Evolutionary conservation across 2,797 vertebrate genomes (phyloP), one percentile per base, ranked within the genome.

Genomic region (Carapus acus): DNA sequence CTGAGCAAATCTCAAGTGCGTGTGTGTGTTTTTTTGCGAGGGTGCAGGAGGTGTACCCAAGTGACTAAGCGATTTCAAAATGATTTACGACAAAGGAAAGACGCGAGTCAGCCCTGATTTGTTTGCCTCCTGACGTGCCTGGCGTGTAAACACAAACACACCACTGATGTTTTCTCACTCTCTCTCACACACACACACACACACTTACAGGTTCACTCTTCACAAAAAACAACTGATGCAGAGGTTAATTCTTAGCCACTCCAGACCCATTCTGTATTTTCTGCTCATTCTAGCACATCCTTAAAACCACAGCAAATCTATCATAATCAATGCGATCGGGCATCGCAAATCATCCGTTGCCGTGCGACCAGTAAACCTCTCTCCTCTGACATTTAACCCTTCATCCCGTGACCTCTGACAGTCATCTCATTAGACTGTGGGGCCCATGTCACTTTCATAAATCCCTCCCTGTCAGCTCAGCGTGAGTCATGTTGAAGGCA

Each of bases 51-150:
- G 54, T 18, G 9, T 19, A 20, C 23, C 18, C 22, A 52, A 46
- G 38, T 52, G 68, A 79, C 56, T 54, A 66, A 69, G 67, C 58
- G 59, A 47, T 73, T 72, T 77, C 42, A 67, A 54, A 62, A 67
- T 74, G 71, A 81, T 81, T 80, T 78, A 79, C 33, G 54, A 76
- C 69, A 75, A 67, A 62, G 40, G 34, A 59, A 43, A 63, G 54
- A 72, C 48, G 39, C 14, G 44, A 58, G 45, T 69, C 68, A 59
- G 44, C 27, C 43, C 47, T 67, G 60, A 67, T 73, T 72, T 74
- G 69, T 81, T 75, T 78, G 72, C 51, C 40, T 60, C 43, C 49
- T 49, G 60, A 69, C 24, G 56, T 53, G 58, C 47, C 41, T 1
- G 0, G 50, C 50, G 24, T 73, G 66, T 68, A 39, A 69, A 67